A percentile compares a stretch with the other conserved stretches of the same genome.
Evolutionary conservation across 2,113 vertebrate species (phyloP).

Genomic region (Lepus timidus): DNA sequence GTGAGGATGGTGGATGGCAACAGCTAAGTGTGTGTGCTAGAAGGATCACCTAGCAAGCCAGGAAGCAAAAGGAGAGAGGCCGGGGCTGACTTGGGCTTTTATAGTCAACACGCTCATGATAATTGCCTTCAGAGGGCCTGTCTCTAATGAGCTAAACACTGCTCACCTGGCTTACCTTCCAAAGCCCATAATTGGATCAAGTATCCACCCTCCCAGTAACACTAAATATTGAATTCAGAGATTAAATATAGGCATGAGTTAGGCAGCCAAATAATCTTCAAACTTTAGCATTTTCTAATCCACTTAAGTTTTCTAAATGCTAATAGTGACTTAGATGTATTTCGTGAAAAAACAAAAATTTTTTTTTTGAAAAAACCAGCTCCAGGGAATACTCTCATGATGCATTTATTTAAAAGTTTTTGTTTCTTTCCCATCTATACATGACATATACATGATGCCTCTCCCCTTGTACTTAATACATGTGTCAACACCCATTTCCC

Average conservation of each 20-base stretch:
- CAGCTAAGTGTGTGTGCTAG: not conserved
- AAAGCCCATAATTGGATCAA: too few relatives aligned
- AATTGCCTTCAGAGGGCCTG: not conserved
- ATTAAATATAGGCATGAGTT: too few relatives aligned
- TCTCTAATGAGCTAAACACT: not conserved
- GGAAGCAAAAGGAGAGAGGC: not conserved
- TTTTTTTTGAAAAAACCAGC: constrained; percentile 1
- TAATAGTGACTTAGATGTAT: constrained; percentile 7
- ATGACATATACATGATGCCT: not conserved
- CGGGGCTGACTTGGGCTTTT: too few relatives aligned
- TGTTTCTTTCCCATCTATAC: not conserved
- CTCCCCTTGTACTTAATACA: not conserved
- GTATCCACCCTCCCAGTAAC: too few relatives aligned
- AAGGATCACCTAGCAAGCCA: not conserved
- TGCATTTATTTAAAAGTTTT: constrained; percentile 20
- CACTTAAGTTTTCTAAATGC: constrained; percentile 57
- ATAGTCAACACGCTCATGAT: too few relatives aligned
- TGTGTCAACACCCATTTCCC: not conserved
- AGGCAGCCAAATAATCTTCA: not conserved
- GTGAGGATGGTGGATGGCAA: too few relatives aligned
- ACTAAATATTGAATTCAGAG: too few relatives aligned
- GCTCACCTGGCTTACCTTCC: not conserved
- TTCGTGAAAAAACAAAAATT: not conserved
- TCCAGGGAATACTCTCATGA: not conserved
- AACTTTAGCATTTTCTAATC: constrained; percentile 36